phyloP scores from a whole-genome alignment of 1,140 invertebrate genomes.

The Microplitis demolitor region DNA sequence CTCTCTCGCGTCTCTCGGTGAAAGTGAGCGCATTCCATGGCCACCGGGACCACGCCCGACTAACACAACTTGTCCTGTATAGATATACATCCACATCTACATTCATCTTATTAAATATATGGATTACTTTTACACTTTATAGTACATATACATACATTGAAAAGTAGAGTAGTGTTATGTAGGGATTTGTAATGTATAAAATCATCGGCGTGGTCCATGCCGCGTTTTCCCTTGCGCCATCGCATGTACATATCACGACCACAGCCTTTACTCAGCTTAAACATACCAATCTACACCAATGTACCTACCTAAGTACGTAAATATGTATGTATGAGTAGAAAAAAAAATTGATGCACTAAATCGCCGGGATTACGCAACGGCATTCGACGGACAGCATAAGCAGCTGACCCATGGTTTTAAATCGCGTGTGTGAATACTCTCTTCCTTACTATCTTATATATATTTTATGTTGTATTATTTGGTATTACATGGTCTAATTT shows the following conservation, averaged over 20 bases:
- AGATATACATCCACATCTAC: background rate
- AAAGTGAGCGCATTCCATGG: constrained; percentile 64
- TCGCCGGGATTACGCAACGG: background rate
- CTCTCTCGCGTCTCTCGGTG: constrained; percentile 41
- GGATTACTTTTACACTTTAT: background rate
- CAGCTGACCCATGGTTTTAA: background rate
- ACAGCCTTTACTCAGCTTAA: background rate
- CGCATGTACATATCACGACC: background rate
- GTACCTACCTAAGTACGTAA: background rate
- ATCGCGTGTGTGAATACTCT: background rate
- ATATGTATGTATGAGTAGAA: background rate
- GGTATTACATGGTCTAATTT: too few relatives aligned
- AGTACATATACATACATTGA: background rate
- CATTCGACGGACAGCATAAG: background rate
- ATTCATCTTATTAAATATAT: background rate
- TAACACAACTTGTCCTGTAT: constrained; percentile 33
- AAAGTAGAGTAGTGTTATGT: background rate
- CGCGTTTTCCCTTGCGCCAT: background rate
- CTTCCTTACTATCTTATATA: background rate
- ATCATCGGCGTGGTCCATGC: background rate
- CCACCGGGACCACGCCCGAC: constrained; percentile 61
- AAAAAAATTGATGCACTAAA: constrained; percentile 2
- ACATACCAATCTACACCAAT: background rate
- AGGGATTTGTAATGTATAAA: background rate
- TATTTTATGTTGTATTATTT: too few relatives aligned